Evolutionary conservation across 2,888 invertebrate species (phyloP).

Genomic region (Acheta domesticus): DNA sequence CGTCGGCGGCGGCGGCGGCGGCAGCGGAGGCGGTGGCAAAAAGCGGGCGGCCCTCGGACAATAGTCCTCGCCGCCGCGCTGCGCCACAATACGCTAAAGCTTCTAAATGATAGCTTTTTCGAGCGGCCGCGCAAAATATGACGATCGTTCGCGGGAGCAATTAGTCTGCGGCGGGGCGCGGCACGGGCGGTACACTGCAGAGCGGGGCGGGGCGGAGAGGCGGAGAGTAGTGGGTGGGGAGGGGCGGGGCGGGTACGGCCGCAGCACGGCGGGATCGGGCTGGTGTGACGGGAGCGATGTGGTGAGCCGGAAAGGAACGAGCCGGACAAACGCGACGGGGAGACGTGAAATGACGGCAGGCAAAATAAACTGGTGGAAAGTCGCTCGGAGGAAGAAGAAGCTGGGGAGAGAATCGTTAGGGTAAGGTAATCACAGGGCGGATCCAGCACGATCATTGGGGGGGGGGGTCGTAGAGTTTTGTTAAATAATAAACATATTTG

Average conservation of each 20-base stretch:
- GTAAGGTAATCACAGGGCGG: no score
- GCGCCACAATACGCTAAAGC: neutral
- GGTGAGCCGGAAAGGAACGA: neutral
- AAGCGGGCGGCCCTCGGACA: conserved; percentile 18
- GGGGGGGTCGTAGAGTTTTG: no score
- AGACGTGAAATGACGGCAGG: no score
- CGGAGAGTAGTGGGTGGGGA: neutral
- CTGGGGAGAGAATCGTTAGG: no score
- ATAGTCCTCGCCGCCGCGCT: neutral
- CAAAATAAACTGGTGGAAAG: no score
- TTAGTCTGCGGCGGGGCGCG: neutral
- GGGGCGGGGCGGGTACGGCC: no score
- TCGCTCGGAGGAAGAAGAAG: no score
- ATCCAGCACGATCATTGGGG: no score
- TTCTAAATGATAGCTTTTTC: conserved; percentile 6
- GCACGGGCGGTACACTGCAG: neutral
- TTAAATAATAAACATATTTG: no score
- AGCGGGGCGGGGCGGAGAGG: neutral
- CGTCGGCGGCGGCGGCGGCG: neutral
- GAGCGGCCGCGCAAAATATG: conserved; percentile 18
- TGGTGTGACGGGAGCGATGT: neutral
- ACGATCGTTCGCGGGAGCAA: conserved; percentile 9
- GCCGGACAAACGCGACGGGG: no score
- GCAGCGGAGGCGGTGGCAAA: neutral
- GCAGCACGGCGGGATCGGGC: neutral